A percentile compares a stretch with the other conserved stretches of the same genome.
Evolutionary conservation across 2,797 vertebrate species (phyloP).

Genomic region (Sciurus carolinensis): DNA sequence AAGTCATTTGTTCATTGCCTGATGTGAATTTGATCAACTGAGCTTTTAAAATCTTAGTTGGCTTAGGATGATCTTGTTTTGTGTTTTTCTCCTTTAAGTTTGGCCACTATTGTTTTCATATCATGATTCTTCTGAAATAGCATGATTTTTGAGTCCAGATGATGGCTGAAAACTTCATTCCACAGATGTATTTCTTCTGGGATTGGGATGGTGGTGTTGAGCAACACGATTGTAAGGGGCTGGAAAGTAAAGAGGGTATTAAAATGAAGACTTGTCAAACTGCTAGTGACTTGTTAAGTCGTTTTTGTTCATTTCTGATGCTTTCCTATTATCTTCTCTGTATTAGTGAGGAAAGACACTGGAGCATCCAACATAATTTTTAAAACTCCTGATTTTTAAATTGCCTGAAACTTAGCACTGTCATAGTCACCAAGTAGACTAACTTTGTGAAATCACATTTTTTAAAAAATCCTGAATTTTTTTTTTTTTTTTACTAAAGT

Average conservation of each 20-base stretch:
- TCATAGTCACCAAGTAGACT: neutral
- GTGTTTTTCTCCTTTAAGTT: slow-evolving; percentile 53
- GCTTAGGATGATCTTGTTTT: slow-evolving; percentile 19
- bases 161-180: neutral
- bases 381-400: neutral
- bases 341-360: neutral
- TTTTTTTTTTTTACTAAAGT: slow-evolving; percentile 11
- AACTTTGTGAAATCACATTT: slow-evolving; percentile 1
- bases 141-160: neutral
- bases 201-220: neutral
- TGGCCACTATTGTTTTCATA: slow-evolving; percentile 59
- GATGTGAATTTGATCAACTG: slow-evolving; percentile 36
- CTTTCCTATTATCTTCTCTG: neutral
- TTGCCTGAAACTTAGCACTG: neutral
- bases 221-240: neutral
- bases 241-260: neutral
- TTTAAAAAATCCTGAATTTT: neutral
- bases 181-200: neutral
- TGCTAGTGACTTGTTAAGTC: neutral
- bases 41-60: slow-evolving; percentile 41
- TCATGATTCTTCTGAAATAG: slow-evolving; percentile 44
- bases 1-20: slow-evolving; percentile 59
- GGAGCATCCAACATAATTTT: slow-evolving; percentile 14
- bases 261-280: neutral
- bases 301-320: neutral